These are phyloP conservation scores for Albula glossodonta DNA, from an alignment of 2,113 vertebrate species.

Conservation along the genomic window DNA sequence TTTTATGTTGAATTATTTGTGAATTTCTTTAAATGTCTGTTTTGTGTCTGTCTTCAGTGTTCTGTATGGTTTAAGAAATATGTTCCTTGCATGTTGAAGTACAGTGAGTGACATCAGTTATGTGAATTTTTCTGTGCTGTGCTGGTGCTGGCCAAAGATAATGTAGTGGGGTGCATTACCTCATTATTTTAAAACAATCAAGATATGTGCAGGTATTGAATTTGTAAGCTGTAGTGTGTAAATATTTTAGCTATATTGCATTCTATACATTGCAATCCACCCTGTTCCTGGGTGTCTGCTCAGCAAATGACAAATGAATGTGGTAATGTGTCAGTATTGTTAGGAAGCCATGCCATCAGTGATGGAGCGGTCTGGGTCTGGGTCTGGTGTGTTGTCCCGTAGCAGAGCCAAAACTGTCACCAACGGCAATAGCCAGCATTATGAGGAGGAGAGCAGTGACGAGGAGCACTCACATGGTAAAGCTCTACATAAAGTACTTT, in stretches of 20 bases:
- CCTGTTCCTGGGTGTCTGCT: no score
- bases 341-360: constrained; percentile 79
- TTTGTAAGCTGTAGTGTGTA: no score
- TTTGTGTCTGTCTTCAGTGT: background rate
- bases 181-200: no score
- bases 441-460: constrained; percentile 75
- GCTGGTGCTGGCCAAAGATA: background rate
- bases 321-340: constrained; percentile 27
- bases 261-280: no score
- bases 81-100: background rate
- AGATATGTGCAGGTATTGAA: no score
- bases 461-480: constrained; percentile 74
- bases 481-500: constrained; percentile 2
- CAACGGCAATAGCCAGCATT: constrained; percentile 74
- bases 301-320: background rate
- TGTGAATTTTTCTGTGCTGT: background rate
- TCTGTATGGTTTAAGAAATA: background rate
- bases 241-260: no score
- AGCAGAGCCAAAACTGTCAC: constrained; percentile 83
- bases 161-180: no score
- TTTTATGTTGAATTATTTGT: background rate
- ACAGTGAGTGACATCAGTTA: background rate
- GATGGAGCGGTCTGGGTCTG: constrained; percentile 83
- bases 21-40: background rate
- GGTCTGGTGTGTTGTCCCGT: constrained; percentile 82